A percentile compares a stretch with the other conserved stretches of the same genome.
Evolutionary conservation across 92 coral and sea anemone genomes (phyloP).

Genomic region (Epizoanthus scotinus): DNA sequence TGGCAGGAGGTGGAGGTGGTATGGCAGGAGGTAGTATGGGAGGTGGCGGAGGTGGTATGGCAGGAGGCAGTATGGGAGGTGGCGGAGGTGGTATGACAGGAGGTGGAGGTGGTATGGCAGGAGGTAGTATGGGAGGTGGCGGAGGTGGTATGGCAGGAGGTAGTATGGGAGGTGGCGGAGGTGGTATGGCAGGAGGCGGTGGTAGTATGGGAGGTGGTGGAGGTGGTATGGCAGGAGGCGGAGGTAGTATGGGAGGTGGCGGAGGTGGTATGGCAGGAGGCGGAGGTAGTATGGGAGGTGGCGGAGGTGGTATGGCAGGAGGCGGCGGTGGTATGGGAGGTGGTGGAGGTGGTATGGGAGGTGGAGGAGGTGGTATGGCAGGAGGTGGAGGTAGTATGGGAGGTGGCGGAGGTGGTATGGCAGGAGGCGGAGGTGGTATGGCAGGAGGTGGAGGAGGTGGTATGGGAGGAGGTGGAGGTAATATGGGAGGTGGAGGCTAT

Average conservation of each 20-base stretch:
- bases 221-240: constrained; percentile 10
- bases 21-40: background rate
- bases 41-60: background rate
- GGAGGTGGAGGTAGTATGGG: background rate
- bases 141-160: background rate
- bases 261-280: background rate
- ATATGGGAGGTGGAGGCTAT: constrained; percentile 3
- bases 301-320: background rate
- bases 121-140: background rate
- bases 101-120: background rate
- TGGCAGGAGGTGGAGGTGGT: too few species aligned
- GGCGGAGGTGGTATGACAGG: background rate
- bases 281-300: background rate
- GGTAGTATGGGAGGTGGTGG: background rate
- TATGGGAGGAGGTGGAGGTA: background rate
- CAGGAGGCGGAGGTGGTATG: background rate
- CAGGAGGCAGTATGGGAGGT: background rate
- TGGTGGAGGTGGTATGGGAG: background rate
- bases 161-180: background rate
- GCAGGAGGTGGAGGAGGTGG: background rate
- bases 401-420: constrained; percentile 1
- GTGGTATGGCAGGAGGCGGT: constrained; percentile 2
- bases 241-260: background rate
- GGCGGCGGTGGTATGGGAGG: too few species aligned
- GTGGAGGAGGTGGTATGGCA: background rate